A percentile compares a stretch with the other conserved stretches of the same genome.
Evolutionary conservation across 1,140 invertebrate species (phyloP).

Genomic region (Limonius californicus): DNA sequence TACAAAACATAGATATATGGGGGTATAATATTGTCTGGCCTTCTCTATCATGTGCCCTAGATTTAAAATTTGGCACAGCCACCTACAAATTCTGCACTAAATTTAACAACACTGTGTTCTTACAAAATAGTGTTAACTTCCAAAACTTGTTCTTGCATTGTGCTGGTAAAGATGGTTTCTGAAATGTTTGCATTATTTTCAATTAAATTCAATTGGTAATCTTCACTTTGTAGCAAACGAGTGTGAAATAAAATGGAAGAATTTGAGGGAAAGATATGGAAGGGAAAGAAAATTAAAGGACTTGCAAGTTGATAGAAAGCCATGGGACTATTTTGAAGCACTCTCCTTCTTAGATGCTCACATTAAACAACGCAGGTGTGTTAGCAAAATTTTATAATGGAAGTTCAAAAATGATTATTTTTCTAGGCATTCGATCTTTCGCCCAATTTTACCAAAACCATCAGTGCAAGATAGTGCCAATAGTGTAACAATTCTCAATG

Average conservation of each 20-base stretch:
- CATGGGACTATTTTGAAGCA: constrained; percentile 26
- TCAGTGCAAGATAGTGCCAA: neutral
- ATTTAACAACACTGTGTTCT: too few relatives aligned
- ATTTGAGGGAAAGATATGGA: constrained; percentile 23
- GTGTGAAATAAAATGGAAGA: constrained; percentile 25
- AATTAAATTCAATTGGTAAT: too few relatives aligned
- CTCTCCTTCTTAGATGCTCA: constrained; percentile 26
- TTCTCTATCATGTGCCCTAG: too few relatives aligned
- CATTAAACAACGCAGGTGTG: constrained; percentile 21
- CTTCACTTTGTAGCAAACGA: constrained; percentile 27
- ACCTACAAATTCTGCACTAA: too few relatives aligned
- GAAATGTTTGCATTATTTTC: too few relatives aligned
- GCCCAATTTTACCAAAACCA: neutral
- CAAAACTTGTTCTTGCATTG: too few relatives aligned
- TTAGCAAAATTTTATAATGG: too few relatives aligned
- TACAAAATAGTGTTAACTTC: too few relatives aligned
- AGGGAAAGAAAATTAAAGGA: constrained; percentile 22
- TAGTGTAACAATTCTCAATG: neutral
- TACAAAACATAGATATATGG: too few relatives aligned
- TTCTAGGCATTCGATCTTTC: constrained; percentile 2
- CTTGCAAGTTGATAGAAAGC: constrained; percentile 6
- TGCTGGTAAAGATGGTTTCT: too few relatives aligned
- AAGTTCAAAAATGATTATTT: neutral
- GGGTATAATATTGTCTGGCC: too few relatives aligned
- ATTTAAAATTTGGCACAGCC: too few relatives aligned